Evolutionary conservation across 2,113 vertebrate genomes (phyloP).

Genomic region (Crocuta crocuta): DNA sequence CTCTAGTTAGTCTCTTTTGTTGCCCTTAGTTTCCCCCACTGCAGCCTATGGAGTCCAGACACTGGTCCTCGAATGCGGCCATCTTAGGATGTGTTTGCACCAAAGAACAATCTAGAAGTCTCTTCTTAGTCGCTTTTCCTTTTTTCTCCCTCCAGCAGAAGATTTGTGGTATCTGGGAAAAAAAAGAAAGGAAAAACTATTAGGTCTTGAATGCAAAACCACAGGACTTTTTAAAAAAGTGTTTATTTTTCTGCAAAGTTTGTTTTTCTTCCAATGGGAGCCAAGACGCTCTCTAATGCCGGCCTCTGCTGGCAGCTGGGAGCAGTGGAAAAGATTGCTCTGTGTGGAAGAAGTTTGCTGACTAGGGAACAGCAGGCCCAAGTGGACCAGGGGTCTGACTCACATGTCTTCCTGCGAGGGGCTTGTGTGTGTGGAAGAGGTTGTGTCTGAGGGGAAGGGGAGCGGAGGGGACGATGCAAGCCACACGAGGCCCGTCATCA

Average conservation of each 20-base stretch:
- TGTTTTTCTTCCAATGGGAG: slow-evolving; percentile 81
- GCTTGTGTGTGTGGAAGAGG: background rate
- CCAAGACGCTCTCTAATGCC: slow-evolving; percentile 73
- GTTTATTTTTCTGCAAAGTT: slow-evolving; percentile 84
- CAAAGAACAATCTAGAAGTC: slow-evolving; percentile 56
- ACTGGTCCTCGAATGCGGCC: background rate
- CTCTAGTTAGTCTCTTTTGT: background rate
- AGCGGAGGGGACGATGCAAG: background rate
- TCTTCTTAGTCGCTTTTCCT: slow-evolving; percentile 43
- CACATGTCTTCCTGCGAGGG: background rate
- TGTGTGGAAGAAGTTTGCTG: slow-evolving; percentile 65
- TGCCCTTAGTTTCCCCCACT: background rate
- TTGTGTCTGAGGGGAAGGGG: background rate
- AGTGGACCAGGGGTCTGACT: background rate
- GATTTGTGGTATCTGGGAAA: slow-evolving; percentile 75
- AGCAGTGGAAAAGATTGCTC: slow-evolving; percentile 76
- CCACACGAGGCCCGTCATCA: background rate
- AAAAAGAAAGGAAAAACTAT: slow-evolving; percentile 80
- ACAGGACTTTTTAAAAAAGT: slow-evolving; percentile 73
- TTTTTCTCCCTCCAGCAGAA: slow-evolving; percentile 68
- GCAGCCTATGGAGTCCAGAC: background rate
- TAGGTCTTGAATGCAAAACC: slow-evolving; percentile 83
- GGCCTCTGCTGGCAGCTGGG: slow-evolving; percentile 71
- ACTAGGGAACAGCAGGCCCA: slow-evolving; percentile 43
- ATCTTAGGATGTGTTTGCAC: slow-evolving; percentile 33